Conservation (phyloP, 2,888 invertebrate genomes). For the Phaonia tiefii region DNA sequence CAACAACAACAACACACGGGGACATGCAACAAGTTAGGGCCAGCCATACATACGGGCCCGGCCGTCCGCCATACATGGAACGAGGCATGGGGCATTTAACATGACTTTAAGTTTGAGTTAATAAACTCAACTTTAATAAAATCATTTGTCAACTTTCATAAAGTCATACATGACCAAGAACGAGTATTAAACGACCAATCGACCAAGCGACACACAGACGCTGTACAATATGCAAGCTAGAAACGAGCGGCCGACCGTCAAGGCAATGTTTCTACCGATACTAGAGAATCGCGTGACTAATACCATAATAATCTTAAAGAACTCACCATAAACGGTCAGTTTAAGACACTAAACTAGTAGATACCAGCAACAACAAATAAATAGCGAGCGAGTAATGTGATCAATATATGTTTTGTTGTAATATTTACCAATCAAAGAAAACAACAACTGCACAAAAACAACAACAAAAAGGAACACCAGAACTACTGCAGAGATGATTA, state of each 20-base stretch:
- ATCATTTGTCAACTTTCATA: conserved; percentile 67
- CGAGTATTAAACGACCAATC: conserved; percentile 41
- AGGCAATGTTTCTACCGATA: conserved; percentile 50
- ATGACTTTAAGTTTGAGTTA: conserved; percentile 61
- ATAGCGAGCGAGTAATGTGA: conserved; percentile 14
- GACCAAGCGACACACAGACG: not conserved
- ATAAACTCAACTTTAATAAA: conserved; percentile 67
- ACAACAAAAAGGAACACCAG: too few relatives aligned
- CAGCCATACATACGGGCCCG: conserved; percentile 13
- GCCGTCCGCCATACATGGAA: conserved; percentile 8
- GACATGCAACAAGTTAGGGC: conserved; percentile 6
- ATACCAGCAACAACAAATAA: not conserved
- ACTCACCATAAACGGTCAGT: conserved; percentile 50
- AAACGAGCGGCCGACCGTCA: not conserved
- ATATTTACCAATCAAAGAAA: conserved; percentile 34
- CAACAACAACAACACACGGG: conserved; percentile 1
- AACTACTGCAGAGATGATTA: conserved; percentile 18
- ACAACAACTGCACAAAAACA: not conserved
- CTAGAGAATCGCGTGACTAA: conserved; percentile 67
- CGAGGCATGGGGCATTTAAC: conserved; percentile 19
- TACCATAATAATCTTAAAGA: conserved; percentile 54
- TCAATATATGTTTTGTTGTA: conserved; percentile 27
- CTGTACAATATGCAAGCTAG: conserved; percentile 5
- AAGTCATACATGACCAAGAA: conserved; percentile 45
- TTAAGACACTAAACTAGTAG: conserved; percentile 29